These are phyloP conservation scores for Onychostoma macrolepis DNA, from an alignment of 2,113 vertebrate species.

Conservation along the genomic window DNA sequence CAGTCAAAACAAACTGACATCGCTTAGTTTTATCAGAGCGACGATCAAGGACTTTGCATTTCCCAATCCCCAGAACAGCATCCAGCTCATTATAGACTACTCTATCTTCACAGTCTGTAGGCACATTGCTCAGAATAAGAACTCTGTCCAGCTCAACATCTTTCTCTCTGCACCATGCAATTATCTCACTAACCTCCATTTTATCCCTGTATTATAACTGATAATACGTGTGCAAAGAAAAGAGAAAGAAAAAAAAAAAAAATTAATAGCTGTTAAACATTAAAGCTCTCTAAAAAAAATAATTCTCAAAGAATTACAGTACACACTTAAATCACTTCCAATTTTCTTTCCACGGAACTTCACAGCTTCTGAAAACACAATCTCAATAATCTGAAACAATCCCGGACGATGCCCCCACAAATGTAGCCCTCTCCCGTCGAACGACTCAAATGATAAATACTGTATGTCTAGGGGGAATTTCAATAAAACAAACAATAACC, in stretches of 20 bases:
- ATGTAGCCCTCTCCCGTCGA: too few relatives aligned
- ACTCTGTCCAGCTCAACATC: not conserved
- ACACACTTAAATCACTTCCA: not conserved
- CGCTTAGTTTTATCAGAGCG: not conserved
- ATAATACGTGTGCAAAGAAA: not conserved
- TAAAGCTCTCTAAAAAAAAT: not conserved
- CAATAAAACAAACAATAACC: too few relatives aligned
- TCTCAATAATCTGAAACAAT: too few relatives aligned
- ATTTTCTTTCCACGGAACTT: too few relatives aligned
- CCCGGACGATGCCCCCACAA: not conserved
- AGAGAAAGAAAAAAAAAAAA: too few relatives aligned
- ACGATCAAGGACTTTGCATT: not conserved
- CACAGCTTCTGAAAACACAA: too few relatives aligned
- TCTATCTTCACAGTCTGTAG: not conserved
- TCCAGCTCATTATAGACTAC: not conserved
- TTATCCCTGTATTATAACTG: not conserved
- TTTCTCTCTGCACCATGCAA: slow-evolving; percentile 11
- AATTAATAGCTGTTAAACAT: not conserved
- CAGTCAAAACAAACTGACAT: not conserved
- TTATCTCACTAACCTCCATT: not conserved
- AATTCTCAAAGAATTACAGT: too few relatives aligned
- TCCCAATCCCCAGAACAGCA: not conserved
- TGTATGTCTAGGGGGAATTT: too few relatives aligned
- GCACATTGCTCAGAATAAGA: not conserved
- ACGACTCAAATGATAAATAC: too few relatives aligned